A percentile compares a stretch with the other conserved stretches of the same genome.
phyloP scores from a whole-genome alignment of 2,888 invertebrate genomes.

The Pachycephus smyrnensis region DNA sequence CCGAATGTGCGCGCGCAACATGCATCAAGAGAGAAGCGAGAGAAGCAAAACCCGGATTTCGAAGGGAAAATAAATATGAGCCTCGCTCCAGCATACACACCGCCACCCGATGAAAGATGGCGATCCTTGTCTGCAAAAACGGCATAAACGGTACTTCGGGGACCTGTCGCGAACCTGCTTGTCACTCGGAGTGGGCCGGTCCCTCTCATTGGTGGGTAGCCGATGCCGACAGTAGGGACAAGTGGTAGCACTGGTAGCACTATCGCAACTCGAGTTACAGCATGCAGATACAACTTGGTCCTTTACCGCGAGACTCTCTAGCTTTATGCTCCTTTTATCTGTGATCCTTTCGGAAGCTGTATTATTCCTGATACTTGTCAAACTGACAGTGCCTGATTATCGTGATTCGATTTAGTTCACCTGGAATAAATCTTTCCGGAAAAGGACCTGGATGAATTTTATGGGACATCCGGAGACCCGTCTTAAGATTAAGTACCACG shows the following conservation, averaged over 20 bases:
- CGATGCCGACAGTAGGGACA: slow-evolving; percentile 24
- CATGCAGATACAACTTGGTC: background rate
- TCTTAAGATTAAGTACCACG: background rate
- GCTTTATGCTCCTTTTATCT: background rate
- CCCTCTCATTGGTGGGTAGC: slow-evolving; percentile 28
- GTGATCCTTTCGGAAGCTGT: background rate
- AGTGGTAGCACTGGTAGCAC: background rate
- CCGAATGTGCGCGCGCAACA: slow-evolving; percentile 1
- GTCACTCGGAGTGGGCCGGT: slow-evolving; percentile 30
- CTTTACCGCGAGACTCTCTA: background rate
- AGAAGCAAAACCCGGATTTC: slow-evolving; percentile 6
- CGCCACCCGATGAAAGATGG: slow-evolving; percentile 7
- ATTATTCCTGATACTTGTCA: background rate
- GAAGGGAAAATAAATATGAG: slow-evolving; percentile 9
- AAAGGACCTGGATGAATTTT: background rate
- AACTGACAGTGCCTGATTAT: background rate
- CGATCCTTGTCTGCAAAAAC: slow-evolving; percentile 10
- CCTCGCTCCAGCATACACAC: background rate
- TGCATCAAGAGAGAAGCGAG: background rate
- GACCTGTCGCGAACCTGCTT: slow-evolving; percentile 34
- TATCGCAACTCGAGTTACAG: background rate
- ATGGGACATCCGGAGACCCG: background rate
- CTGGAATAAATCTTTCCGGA: background rate
- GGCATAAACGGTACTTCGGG: slow-evolving; percentile 29
- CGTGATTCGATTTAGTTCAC: background rate